These are phyloP conservation scores for Lasioglossum villosulum DNA, from an alignment of 2,888 invertebrate genomes.

Conservation along the genomic window DNA sequence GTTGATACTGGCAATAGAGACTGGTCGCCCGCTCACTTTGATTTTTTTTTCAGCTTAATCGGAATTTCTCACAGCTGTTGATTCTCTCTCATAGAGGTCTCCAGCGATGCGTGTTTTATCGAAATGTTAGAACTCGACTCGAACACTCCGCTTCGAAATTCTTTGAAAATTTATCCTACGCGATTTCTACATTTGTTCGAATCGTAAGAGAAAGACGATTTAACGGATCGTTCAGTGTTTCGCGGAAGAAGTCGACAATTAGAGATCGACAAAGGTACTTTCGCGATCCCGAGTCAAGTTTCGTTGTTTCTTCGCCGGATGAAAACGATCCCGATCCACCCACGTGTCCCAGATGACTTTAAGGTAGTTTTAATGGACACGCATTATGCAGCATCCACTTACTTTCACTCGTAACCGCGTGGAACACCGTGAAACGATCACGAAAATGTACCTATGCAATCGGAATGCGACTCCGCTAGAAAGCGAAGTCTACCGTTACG, in stretches of 20 bases:
- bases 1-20: conserved; percentile 62
- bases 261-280: conserved; percentile 15
- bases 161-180: neutral
- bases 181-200: neutral
- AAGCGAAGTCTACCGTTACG: conserved; percentile 31
- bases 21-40: conserved; percentile 67
- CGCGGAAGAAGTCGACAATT: neutral
- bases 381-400: conserved; percentile 59
- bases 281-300: conserved; percentile 14
- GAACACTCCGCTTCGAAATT: neutral
- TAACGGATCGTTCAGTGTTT: neutral
- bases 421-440: conserved; percentile 40
- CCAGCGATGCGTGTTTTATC: conserved; percentile 42
- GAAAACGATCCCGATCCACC: conserved; percentile 55
- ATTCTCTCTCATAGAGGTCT: conserved; percentile 64
- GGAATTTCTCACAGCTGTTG: conserved; percentile 56
- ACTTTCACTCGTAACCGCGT: conserved; percentile 63
- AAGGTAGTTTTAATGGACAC: conserved; percentile 43
- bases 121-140: neutral
- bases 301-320: conserved; percentile 23
- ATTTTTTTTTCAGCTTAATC: conserved; percentile 60
- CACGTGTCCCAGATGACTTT: conserved; percentile 56
- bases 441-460: conserved; percentile 46
- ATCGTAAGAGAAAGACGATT: neutral
- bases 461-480: conserved; percentile 45